phyloP scores from a whole-genome alignment of 2,113 vertebrate genomes.

The Calyptomena viridis region DNA sequence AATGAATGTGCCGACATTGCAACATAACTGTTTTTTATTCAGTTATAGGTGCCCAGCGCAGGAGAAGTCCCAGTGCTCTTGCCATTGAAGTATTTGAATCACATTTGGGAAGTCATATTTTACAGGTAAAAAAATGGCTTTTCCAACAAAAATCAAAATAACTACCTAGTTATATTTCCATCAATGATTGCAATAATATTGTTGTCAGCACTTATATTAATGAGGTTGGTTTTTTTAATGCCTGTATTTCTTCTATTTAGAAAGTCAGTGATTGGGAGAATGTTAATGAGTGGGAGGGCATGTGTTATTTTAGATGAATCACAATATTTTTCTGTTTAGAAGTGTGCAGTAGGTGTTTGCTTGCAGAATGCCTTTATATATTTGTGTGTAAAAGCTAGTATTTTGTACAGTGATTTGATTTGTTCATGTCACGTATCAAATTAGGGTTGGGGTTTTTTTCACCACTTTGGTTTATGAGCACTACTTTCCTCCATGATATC shows the following conservation, averaged over 20 bases:
- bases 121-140: conserved; percentile 86
- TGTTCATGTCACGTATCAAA: background rate
- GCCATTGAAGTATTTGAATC: conserved; percentile 95
- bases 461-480: conserved; percentile 1
- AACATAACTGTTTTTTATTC: conserved; percentile 75
- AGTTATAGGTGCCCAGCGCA: conserved; percentile 96
- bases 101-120: conserved; percentile 98
- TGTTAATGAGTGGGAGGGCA: conserved; percentile 61
- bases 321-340: conserved; percentile 21
- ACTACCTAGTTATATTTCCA: background rate
- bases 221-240: background rate
- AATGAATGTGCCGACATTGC: conserved; percentile 55
- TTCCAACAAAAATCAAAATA: conserved; percentile 11
- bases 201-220: background rate
- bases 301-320: conserved; percentile 55
- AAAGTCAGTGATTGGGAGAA: conserved; percentile 51
- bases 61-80: conserved; percentile 88
- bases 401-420: conserved; percentile 43
- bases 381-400: background rate
- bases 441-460: background rate
- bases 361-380: background rate
- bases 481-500: background rate
- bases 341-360: conserved; percentile 40
- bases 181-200: background rate
- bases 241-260: conserved; percentile 56